Base-by-base conservation (phyloP, 2,113 vertebrate genomes). In the Panthera leo region DNA sequence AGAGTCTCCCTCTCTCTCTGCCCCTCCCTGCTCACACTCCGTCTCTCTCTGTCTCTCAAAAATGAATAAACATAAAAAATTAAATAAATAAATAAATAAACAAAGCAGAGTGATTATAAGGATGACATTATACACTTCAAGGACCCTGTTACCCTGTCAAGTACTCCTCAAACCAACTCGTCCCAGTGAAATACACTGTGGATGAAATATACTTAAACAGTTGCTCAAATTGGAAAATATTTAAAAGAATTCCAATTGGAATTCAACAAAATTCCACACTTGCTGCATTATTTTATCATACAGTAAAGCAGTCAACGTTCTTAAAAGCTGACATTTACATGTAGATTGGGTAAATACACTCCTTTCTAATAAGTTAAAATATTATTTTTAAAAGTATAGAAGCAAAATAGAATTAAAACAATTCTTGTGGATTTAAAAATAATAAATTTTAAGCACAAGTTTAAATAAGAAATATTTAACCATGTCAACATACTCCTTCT, bases 321-420 rank as follows among this genome's bases (percentile, higher is more conserved):
- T 90, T 51, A 86, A 85, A 95, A 95, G n/a, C 39, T 86, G 71
- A 25, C 25, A 96, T 94, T 90, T 76, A 80, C 31, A 80, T 83
- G 70, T 27, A 89, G 61, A 71, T 79, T 95, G n/a, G 11, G 16
- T 51, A 85, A 89, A 70, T 48, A 61, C 14, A 39, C 34, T 91
- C 25, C 67, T 71, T 86, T 86, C 58, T 83, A 53, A 94, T 87
- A 89, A 84, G 73, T 45, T 75, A 29, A 45, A 75, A 45, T 29
- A 29, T 45, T 75, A 70, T 15, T 75, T 45, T 15, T 7, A 29
- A 75, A 75, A 27, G 9, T 75, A 23, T 39, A 70, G 7, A 58
- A 83, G 36, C 29, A 78, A 83, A 89, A 78, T 76, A 76, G 45
- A 83, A 82, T 53, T 70, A 65, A 93, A 96, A 93, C 27, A 70